These are phyloP conservation scores for Drymodes brunneopygia DNA, from an alignment of 2,113 vertebrate genomes.

Conservation along the genomic window DNA sequence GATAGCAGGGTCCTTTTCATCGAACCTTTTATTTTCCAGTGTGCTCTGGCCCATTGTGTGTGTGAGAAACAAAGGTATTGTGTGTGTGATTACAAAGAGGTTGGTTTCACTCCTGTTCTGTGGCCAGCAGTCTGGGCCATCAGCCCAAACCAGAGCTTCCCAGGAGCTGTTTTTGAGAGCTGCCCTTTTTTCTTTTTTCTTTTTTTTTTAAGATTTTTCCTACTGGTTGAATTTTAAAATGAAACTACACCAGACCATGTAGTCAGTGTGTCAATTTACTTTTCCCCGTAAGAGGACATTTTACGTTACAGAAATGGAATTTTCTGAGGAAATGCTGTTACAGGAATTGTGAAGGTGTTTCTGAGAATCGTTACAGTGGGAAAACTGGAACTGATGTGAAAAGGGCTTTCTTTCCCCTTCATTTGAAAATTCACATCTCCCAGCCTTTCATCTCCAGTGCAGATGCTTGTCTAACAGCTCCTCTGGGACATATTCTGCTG, in stretches of 20 bases:
- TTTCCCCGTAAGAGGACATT: not conserved
- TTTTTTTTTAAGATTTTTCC: not conserved
- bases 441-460: not conserved
- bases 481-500: not conserved
- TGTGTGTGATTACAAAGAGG: not conserved
- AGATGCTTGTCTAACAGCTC: not conserved
- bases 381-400: not conserved
- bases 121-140: not conserved
- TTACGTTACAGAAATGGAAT: not conserved
- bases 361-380: not conserved
- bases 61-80: not conserved
- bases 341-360: not conserved
- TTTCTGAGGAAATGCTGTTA: not conserved
- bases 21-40: not conserved
- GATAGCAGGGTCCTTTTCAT: not conserved
- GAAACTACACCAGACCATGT: fast-evolving
- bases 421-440: not conserved
- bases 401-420: not conserved
- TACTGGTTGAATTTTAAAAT: not conserved
- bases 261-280: not conserved
- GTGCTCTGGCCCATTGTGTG: not conserved
- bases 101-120: not conserved
- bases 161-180: not conserved
- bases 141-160: not conserved
- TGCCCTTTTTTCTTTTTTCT: not conserved